Conservation (phyloP, 23 tunicate species). For the Botrylloides violaceus region DNA sequence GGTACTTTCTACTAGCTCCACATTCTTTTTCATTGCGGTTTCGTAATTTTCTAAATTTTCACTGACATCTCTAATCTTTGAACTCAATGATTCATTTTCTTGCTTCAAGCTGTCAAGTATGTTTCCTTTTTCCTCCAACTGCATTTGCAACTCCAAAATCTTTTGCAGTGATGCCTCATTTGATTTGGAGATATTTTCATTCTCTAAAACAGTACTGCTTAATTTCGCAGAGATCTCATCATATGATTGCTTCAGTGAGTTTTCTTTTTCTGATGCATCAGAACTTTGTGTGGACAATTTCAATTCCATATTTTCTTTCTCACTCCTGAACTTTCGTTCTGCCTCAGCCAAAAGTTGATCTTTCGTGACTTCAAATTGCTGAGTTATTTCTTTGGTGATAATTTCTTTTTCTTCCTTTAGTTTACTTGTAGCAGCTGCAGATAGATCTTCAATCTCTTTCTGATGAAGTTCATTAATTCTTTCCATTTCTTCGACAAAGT, state of each 20-base stretch:
- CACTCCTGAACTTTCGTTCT: neutral
- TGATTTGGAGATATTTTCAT: neutral
- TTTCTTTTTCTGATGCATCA: conserved; percentile 7
- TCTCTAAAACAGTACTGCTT: neutral
- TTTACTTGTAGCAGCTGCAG: neutral
- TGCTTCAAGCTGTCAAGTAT: neutral
- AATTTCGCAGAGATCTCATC: neutral
- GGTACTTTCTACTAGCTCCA: neutral
- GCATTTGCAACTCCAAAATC: neutral
- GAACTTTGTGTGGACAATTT: neutral
- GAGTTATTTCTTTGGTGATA: neutral
- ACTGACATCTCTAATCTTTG: neutral
- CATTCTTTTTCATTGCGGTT: neutral
- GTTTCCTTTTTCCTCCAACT: neutral
- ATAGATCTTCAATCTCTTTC: neutral
- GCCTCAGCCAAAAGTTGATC: neutral
- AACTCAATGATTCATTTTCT: neutral
- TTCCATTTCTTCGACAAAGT: neutral
- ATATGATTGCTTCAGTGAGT: neutral
- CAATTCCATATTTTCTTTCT: neutral
- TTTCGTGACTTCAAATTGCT: neutral
- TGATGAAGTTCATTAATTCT: neutral
- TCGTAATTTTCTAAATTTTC: neutral
- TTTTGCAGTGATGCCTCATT: neutral
- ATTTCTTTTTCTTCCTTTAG: neutral